phyloP scores from a whole-genome alignment of 2,113 vertebrate species.

The Emydocephalus ijimae region DNA sequence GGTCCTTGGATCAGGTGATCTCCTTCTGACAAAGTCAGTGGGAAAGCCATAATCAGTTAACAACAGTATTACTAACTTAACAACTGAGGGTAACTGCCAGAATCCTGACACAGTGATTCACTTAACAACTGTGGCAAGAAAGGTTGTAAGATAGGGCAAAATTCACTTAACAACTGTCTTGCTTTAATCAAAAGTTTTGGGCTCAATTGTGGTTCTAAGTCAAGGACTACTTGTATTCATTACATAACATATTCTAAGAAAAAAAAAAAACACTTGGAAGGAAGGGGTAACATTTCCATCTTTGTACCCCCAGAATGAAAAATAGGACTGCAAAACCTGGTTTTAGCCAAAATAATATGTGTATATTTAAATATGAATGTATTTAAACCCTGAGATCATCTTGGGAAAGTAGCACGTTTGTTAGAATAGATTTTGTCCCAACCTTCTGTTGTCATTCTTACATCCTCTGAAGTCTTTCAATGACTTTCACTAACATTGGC shows the following conservation, averaged over 20 bases:
- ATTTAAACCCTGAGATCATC: neutral
- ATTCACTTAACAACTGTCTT: too few species aligned
- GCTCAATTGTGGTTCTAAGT: too few species aligned
- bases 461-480: neutral
- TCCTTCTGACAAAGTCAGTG: neutral
- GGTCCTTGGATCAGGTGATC: neutral
- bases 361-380: neutral
- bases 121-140: neutral
- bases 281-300: neutral
- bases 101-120: neutral
- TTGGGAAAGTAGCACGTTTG: neutral
- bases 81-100: neutral
- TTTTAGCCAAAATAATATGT: neutral
- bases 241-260: neutral
- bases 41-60: neutral
- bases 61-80: neutral
- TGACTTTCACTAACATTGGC: neutral
- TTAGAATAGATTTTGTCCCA: neutral
- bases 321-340: neutral
- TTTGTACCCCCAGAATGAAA: neutral
- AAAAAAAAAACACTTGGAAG: neutral
- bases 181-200: too few species aligned
- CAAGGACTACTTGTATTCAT: too few species aligned
- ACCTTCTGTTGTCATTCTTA: neutral
- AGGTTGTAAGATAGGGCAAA: too few species aligned